These are phyloP conservation scores for Penaeus japonicus DNA, from an alignment of 1,140 invertebrate species.

Conservation along the genomic window DNA sequence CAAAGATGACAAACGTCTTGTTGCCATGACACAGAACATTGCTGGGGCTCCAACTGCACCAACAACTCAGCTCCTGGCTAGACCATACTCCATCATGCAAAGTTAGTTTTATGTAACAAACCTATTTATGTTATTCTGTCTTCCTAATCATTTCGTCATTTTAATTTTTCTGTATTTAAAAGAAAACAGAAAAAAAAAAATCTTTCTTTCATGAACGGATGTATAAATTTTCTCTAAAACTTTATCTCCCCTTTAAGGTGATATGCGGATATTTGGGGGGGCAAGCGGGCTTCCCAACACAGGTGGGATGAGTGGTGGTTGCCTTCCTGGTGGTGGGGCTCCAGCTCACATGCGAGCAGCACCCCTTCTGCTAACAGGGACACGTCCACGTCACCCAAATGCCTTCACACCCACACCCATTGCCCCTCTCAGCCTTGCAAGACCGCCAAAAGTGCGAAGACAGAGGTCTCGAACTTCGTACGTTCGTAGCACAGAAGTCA, in stretches of 20 bases:
- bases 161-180: background rate
- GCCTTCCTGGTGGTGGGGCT: slow-evolving; percentile 42
- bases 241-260: slow-evolving; percentile 51
- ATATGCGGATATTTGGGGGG: slow-evolving; percentile 55
- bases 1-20: slow-evolving; percentile 47
- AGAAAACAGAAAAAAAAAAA: background rate
- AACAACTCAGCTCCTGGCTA: slow-evolving; percentile 40
- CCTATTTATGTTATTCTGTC: slow-evolving; percentile 4
- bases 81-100: slow-evolving; percentile 56
- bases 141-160: background rate
- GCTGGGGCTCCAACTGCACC: slow-evolving; percentile 37
- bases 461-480: slow-evolving; percentile 51
- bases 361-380: slow-evolving; percentile 36
- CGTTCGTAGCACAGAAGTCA: slow-evolving; percentile 34
- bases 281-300: slow-evolving; percentile 53
- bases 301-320: slow-evolving; percentile 52
- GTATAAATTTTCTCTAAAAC: slow-evolving; percentile 33
- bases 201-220: background rate
- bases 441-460: slow-evolving; percentile 52
- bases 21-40: slow-evolving; percentile 40
- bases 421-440: slow-evolving; percentile 49
- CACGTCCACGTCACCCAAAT: slow-evolving; percentile 49
- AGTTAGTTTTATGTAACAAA: slow-evolving; percentile 39
- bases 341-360: slow-evolving; percentile 43
- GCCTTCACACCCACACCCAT: slow-evolving; percentile 50